These are phyloP conservation scores for Lepetodrilus schrolli DNA, from an alignment of 2,888 invertebrate species.

Conservation along the genomic window DNA sequence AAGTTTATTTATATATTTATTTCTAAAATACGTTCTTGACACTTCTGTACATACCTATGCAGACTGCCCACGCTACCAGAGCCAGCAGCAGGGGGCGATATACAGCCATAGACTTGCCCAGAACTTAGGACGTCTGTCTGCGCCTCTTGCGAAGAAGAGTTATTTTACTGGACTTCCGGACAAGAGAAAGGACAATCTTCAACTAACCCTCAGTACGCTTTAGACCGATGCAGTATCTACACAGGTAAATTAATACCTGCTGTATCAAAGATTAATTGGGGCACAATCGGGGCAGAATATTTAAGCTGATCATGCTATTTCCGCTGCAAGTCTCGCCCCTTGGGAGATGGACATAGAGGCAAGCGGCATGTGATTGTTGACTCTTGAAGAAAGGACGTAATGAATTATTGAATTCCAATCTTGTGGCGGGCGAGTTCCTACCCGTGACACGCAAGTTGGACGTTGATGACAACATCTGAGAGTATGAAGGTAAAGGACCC, in stretches of 20 bases:
- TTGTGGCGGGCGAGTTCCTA: neutral
- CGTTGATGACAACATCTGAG: neutral
- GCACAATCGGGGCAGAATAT: neutral
- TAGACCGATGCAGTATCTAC: neutral
- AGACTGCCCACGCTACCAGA: neutral
- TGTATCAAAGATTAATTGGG: neutral
- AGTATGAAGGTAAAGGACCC: neutral
- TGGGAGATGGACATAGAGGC: neutral
- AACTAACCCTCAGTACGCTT: neutral
- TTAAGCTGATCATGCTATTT: conserved; percentile 12
- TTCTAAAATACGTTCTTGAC: neutral
- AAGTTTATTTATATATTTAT: neutral
- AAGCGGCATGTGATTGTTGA: neutral
- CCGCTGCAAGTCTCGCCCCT: neutral
- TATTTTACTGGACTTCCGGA: neutral
- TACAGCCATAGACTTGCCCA: conserved; percentile 3
- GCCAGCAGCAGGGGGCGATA: neutral
- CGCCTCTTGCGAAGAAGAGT: neutral
- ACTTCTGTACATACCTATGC: neutral
- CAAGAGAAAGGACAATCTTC: neutral
- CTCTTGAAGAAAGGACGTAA: conserved; percentile 22
- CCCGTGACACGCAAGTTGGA: conserved; percentile 1
- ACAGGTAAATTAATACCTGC: neutral
- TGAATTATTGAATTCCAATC: conserved; percentile 33
- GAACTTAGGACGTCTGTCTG: neutral